Evolutionary conservation across 2,113 vertebrate species (phyloP), one percentile per base, ranked within the genome.

Genomic region (Speoplatyrhinus poulsoni): DNA sequence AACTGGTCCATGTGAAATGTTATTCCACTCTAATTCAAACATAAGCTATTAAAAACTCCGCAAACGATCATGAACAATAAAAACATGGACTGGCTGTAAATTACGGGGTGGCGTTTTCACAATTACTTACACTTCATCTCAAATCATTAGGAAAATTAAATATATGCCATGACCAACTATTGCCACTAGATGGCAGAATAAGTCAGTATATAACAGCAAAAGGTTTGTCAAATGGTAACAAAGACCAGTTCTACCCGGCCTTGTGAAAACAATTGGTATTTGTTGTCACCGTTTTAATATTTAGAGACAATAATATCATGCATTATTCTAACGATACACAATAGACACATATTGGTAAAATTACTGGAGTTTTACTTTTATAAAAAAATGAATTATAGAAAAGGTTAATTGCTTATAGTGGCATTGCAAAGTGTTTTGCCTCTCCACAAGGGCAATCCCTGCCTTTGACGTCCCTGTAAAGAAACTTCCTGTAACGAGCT

Each of bases 401-500:
- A 69, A 73, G 52, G 26, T 55, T 66, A 69, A 65, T 50, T 63
- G 36, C 67, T 70, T 73, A 60, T 82, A 67, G 69, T 70, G 58
- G 64, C 79, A 58, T 80, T 69, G 68, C 54, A 89, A 88, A 80
- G 62, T 65, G 59, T 75, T 71, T 76, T 0, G 54, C 65, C 69
- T 80, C 78, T 80, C 82, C 89, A 86, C 65, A 80, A 86, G 89
- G 85, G 88, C 84, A 76, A 77, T 75, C 74, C 80, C 83, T 90
- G 81, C 84, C 82, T 83, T 76, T 87, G 90, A 90, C 85, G 91
- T 90, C 85, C 87, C 87, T 87, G 91, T 90, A 90, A 92, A 88
- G 88, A 92, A 92, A 93, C 85, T 90, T 87, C 77, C 86, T 84
- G 88, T 92, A 92, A 92, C 87, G 88, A 92, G 90, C 90, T 89